phyloP scores from a whole-genome alignment of 2,113 vertebrate genomes.

The Sisor rabdophorus region DNA sequence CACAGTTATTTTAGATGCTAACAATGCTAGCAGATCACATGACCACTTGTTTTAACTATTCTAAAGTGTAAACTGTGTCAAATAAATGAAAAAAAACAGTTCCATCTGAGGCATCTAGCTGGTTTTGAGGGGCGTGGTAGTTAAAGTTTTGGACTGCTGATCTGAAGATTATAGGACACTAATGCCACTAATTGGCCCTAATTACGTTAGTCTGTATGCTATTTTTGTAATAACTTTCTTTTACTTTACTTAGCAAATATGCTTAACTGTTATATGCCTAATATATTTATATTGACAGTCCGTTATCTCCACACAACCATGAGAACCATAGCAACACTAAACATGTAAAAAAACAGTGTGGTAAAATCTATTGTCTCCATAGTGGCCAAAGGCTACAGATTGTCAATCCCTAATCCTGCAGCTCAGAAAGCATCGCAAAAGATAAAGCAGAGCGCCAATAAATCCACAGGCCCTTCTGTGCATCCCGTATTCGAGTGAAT shows the following conservation, averaged over 20 bases:
- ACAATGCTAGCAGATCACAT: not conserved
- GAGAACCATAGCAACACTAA: not conserved
- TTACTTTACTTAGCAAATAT: not conserved
- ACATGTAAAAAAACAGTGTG: too few species aligned
- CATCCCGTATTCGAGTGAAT: not conserved
- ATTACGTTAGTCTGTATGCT: too few species aligned
- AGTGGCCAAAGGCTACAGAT: not conserved
- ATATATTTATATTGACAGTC: not conserved
- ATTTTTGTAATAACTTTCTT: not conserved
- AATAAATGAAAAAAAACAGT: too few species aligned
- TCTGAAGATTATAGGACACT: too few species aligned
- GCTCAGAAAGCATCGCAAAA: not conserved
- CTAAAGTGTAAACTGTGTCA: not conserved
- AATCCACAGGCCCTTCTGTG: conserved; percentile 9
- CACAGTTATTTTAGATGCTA: not conserved
- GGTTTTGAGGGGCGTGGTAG: too few species aligned
- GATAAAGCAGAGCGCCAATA: not conserved
- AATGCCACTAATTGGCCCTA: too few species aligned
- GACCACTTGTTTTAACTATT: not conserved
- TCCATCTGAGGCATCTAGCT: too few species aligned
- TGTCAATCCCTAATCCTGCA: not conserved
- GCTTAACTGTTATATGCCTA: too few species aligned
- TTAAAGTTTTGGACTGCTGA: too few species aligned
- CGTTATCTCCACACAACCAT: not conserved
- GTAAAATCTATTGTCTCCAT: not conserved